Evolutionary conservation across 1,140 invertebrate genomes (phyloP).

Genomic region (Episyrphus balteatus): DNA sequence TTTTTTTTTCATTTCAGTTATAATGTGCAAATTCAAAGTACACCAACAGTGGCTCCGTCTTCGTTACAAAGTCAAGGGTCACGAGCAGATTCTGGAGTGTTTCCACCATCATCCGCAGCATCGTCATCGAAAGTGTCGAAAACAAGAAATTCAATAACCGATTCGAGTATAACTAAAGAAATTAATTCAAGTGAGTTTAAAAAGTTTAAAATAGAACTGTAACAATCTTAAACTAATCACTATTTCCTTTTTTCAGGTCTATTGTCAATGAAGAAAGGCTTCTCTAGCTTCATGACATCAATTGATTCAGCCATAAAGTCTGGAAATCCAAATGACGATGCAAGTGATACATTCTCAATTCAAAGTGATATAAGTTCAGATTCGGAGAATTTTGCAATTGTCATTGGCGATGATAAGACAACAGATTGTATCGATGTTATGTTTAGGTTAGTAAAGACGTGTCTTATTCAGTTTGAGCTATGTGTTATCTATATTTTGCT

Average conservation of each 20-base stretch:
- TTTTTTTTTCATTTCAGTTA: constrained; percentile 14
- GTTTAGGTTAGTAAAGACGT: constrained; percentile 42
- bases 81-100: constrained; percentile 35
- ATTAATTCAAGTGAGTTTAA: constrained; percentile 22
- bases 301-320: constrained; percentile 63
- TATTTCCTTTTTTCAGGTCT: constrained; percentile 38
- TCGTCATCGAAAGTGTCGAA: constrained; percentile 30
- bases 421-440: constrained; percentile 52
- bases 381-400: constrained; percentile 62
- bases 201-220: not conserved
- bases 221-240: not conserved
- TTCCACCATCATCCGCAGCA: constrained; percentile 28
- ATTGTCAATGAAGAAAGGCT: constrained; percentile 66
- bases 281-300: constrained; percentile 66
- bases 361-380: constrained; percentile 69
- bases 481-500: constrained; percentile 3
- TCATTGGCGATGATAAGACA: constrained; percentile 52
- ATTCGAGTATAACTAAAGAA: constrained; percentile 29
- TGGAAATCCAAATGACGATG: constrained; percentile 53
- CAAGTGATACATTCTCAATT: constrained; percentile 56
- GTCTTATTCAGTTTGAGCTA: not conserved
- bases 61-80: constrained; percentile 29
- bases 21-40: constrained; percentile 33
- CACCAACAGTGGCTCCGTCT: constrained; percentile 29
- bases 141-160: constrained; percentile 13